Evolutionary conservation across 2,113 vertebrate genomes (phyloP), one percentile per base, ranked within the genome.

Genomic region (Panurus biarmicus): DNA sequence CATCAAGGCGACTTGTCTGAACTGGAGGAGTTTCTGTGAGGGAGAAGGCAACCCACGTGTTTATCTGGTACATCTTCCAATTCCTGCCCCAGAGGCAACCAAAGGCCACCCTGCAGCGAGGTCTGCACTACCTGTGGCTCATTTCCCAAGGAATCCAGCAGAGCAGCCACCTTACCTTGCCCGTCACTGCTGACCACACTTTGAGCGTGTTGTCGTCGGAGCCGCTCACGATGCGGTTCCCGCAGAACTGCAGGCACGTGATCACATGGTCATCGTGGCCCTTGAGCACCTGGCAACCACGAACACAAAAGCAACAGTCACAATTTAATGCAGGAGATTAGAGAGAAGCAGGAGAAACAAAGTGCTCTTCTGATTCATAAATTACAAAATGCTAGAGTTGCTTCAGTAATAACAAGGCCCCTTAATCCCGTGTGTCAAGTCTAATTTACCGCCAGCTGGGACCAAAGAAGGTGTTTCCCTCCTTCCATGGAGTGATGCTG

Each of bases 151-250:
- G 33, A 24, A 22, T 9, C 12, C 40, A 66, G 40, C 71, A 87
- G 38, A 40, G 38, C 8, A 23, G 54, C 19, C 2, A 1, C 25
- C 97, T 95, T 94, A 99, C 99, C 98, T 99, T 99, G 97, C 99
- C 99, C 10, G 99, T 99, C 84, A 99, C 98, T 5, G 99, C 99
- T 38, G 99, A 99, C 99, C 99, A 99, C 81, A 99, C 99, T 97
- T 99, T 99, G 26, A 99, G 97, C 29, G 99, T 99, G 98, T 99
- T 99, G 98, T 99, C 99, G 10, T 99, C 99, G 4, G 99, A 99
- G 91, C 99, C 99, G 74, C 99, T 99, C 95, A 99, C 99, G 38
- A 99, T 99, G 64, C 99, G 98, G 97, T 99, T 99, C 93, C 99
- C 99, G 66, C 99, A 99, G 96, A 99, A 99, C 97, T 99, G 99